Base-by-base conservation (phyloP, 2,888 invertebrate genomes). In the Apotomis capreana region DNA sequence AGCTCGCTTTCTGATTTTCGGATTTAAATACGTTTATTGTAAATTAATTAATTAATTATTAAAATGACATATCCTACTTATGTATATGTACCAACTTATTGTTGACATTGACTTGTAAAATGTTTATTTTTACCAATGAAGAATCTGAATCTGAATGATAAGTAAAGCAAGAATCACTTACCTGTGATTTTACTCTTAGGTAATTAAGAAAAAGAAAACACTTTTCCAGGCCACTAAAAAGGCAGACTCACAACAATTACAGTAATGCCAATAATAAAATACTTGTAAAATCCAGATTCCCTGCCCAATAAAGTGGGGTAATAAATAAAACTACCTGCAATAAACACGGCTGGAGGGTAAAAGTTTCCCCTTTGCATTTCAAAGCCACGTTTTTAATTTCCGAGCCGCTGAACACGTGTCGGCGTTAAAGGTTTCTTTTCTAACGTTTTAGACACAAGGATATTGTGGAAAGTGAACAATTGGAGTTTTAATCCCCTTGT, bases 381-480 rank as follows among this genome's bases (percentile, higher is more conserved):
- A 83, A 87, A 87, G 87, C 82, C 84, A 82, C 88, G 90, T 87
- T 89, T 90, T 89, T 89, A 89, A 89, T 89, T 89, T 90, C 88
- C 89, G 83, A 87, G 86, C 83, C 86, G 87, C 83, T 84, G 87
- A 86, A 76, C 88, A 85, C 87, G 87, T 84, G 84, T 79, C 71
- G 71, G 80, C 80, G 80, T 83, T 82, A 77, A 73, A 73, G 69
- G 73, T 69, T 71, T 60, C 85, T 84, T 64, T 84, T 82, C 77
- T 79, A 81, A 83, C 81, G 77, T 75, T 71, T 74, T 67, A 55
- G 78, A 82, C 83, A 81, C 74, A 88, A 79, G 49, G 83, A 3
- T 46, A 3, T 1, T 36, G 36, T n/a, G 74, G 46, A 72, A 74
- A 51, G 13, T 13, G 9, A 77, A 61, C 75, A 57, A 37, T 13